Evolutionary conservation across 2,888 invertebrate genomes (phyloP).

Genomic region (Bruchidius siliquastri): DNA sequence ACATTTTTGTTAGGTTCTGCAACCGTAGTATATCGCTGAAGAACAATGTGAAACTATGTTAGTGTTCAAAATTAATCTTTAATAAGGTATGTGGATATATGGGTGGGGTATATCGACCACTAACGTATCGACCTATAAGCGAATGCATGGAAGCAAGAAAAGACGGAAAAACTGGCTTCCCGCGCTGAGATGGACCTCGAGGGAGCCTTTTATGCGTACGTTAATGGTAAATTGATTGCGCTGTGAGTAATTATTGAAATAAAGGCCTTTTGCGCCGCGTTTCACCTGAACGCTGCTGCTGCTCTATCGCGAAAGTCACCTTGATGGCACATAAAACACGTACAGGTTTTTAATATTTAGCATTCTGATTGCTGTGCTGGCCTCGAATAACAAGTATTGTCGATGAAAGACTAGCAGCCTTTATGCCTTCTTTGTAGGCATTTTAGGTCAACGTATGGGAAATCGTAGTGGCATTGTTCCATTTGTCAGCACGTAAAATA

Average conservation of each 20-base stretch:
- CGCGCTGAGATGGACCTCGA: not conserved
- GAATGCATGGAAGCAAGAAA: not conserved
- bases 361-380: not conserved
- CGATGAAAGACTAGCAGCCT: not conserved
- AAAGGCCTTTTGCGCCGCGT: not conserved
- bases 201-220: not conserved
- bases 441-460: not conserved
- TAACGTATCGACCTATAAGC: too few relatives aligned
- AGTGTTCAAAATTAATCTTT: too few relatives aligned
- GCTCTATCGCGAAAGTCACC: not conserved
- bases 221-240: not conserved
- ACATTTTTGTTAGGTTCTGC: too few relatives aligned
- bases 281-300: not conserved
- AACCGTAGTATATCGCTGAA: too few relatives aligned
- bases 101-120: too few relatives aligned
- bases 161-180: not conserved
- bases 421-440: not conserved
- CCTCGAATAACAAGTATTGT: not conserved
- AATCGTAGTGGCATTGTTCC: too few relatives aligned
- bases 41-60: too few relatives aligned
- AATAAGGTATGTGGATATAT: too few relatives aligned
- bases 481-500: too few relatives aligned
- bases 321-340: not conserved
- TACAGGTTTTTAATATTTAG: not conserved
- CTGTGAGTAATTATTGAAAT: not conserved